phyloP scores from a whole-genome alignment of 2,113 vertebrate genomes.

The Lepidothrix coronata region DNA sequence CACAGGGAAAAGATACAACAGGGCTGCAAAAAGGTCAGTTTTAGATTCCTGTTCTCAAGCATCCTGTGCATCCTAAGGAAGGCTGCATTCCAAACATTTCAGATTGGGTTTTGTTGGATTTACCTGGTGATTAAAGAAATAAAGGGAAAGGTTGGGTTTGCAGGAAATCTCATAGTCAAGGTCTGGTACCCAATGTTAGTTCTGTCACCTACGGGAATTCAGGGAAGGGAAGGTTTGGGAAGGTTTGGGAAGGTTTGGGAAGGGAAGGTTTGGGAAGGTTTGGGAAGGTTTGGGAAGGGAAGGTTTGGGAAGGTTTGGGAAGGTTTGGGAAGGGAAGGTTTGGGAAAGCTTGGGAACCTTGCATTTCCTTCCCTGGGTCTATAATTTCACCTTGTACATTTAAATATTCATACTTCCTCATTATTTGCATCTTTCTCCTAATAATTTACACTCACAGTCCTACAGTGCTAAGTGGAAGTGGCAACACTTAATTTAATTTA shows the following conservation, averaged over 20 bases:
- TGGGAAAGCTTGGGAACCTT: background rate
- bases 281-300: too few relatives aligned
- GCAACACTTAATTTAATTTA: background rate
- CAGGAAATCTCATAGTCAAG: background rate
- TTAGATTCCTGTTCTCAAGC: background rate
- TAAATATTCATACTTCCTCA: background rate
- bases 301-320: background rate
- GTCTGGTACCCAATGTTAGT: background rate
- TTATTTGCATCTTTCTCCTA: background rate
- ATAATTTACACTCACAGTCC: background rate
- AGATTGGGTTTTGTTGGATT: background rate
- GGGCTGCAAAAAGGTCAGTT: background rate
- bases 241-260: background rate
- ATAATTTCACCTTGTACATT: background rate
- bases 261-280: background rate
- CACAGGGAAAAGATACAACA: background rate
- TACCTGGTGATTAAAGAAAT: background rate
- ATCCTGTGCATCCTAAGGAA: background rate
- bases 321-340: background rate
- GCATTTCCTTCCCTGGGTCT: background rate
- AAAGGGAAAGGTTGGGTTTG: background rate
- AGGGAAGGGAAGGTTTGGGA: too few relatives aligned
- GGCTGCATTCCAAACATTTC: background rate
- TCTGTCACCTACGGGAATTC: background rate
- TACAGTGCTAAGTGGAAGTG: background rate